A percentile compares a stretch with the other conserved stretches of the same genome.
Conservation (phyloP, 2,888 invertebrate genomes). For the Chalcosyrphus nemorum region DNA sequence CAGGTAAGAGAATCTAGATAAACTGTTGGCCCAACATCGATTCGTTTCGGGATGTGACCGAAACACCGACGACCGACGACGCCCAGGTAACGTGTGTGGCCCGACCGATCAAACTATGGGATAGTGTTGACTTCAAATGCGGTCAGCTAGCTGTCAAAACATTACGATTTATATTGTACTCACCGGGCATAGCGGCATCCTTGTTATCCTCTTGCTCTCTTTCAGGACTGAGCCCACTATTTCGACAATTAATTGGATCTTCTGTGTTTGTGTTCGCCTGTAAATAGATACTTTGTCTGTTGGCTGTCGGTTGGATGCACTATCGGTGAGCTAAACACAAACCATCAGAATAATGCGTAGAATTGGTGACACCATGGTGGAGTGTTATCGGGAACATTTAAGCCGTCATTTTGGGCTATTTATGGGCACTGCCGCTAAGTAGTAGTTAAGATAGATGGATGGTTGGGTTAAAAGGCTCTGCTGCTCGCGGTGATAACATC, state of each 20-base stretch:
- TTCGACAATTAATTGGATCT: slow-evolving; percentile 63
- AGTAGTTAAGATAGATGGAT: slow-evolving; percentile 73
- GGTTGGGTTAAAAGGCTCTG: slow-evolving; percentile 70
- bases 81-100: slow-evolving; percentile 71
- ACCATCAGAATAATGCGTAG: slow-evolving; percentile 48
- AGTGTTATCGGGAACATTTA: slow-evolving; percentile 70
- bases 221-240: slow-evolving; percentile 30
- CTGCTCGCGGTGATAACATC: slow-evolving; percentile 67
- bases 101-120: slow-evolving; percentile 65
- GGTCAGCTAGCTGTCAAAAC: slow-evolving; percentile 81
- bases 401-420: slow-evolving; percentile 67
- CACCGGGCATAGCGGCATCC: slow-evolving; percentile 68
- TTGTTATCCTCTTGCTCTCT: slow-evolving; percentile 69
- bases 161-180: slow-evolving; percentile 79
- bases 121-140: slow-evolving; percentile 76
- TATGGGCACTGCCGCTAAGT: slow-evolving; percentile 71
- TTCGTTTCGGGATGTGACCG: slow-evolving; percentile 65
- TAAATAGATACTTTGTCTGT: slow-evolving; percentile 65
- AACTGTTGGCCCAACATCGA: slow-evolving; percentile 71
- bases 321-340: slow-evolving; percentile 60
- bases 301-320: slow-evolving; percentile 66
- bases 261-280: slow-evolving; percentile 39
- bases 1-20: slow-evolving; percentile 59
- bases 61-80: slow-evolving; percentile 27
- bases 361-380: slow-evolving; percentile 14